phyloP scores from a whole-genome alignment of 2,113 vertebrate genomes.

The Xiphias gladius region DNA sequence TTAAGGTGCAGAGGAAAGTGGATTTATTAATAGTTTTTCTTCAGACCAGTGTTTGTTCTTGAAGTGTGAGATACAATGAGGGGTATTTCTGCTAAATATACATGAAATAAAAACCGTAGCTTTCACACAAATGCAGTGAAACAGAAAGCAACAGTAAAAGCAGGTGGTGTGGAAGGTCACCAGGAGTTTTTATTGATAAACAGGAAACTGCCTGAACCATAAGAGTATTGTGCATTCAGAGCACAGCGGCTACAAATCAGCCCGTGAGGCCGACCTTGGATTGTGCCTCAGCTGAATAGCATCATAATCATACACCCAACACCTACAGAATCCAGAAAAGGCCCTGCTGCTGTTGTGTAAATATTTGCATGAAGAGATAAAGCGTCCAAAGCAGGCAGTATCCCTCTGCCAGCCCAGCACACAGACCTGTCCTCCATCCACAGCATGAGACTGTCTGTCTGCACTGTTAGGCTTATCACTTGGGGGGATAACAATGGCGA shows the following conservation, averaged over 20 bases:
- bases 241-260: constrained; percentile 23
- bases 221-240: constrained; percentile 28
- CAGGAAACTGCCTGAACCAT: neutral
- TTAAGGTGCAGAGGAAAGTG: constrained; percentile 4
- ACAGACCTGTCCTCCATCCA: constrained; percentile 19
- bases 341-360: constrained; percentile 13
- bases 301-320: constrained; percentile 18
- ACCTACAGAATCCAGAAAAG: constrained; percentile 16
- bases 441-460: constrained; percentile 23
- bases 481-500: constrained; percentile 16
- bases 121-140: neutral
- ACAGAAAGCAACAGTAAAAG: neutral
- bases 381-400: neutral
- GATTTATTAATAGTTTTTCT: constrained; percentile 49
- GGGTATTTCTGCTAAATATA: neutral
- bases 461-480: constrained; percentile 24
- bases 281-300: constrained; percentile 12
- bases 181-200: constrained; percentile 6
- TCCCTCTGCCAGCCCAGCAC: neutral
- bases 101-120: neutral
- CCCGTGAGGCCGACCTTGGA: constrained; percentile 32
- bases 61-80: constrained; percentile 20
- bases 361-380: constrained; percentile 11
- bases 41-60: constrained; percentile 18
- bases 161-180: neutral